These are phyloP conservation scores for Atlantisia rogersi DNA, from an alignment of 2,113 vertebrate species.

Conservation along the genomic window DNA sequence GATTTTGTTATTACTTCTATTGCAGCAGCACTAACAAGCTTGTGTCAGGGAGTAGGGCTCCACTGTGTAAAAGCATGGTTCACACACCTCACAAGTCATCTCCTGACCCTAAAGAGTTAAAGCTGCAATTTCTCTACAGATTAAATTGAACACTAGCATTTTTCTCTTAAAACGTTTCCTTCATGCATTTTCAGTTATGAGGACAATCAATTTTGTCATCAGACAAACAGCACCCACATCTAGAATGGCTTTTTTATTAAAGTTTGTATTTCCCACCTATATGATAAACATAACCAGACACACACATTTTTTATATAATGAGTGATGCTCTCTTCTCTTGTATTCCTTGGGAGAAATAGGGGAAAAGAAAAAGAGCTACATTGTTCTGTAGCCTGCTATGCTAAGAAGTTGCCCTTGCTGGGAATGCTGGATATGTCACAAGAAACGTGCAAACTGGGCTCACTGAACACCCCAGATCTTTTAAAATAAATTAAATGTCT, in stretches of 20 bases:
- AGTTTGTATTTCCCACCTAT: slow-evolving; percentile 3
- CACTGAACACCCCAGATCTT: slow-evolving; percentile 32
- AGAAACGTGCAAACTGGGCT: slow-evolving; percentile 36
- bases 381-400: slow-evolving; percentile 25
- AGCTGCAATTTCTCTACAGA: background rate
- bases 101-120: slow-evolving; percentile 24
- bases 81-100: background rate
- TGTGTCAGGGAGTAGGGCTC: background rate
- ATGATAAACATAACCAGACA: background rate
- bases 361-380: slow-evolving; percentile 36
- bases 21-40: slow-evolving; percentile 5
- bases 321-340: slow-evolving; percentile 18
- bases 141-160: background rate
- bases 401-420: slow-evolving; percentile 45
- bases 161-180: slow-evolving; percentile 1
- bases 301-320: slow-evolving; percentile 15
- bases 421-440: background rate
- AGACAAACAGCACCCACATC: background rate
- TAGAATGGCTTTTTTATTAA: background rate
- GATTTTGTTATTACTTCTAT: slow-evolving; percentile 39
- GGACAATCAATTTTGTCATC: background rate
- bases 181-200: background rate
- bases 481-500: slow-evolving; percentile 61
- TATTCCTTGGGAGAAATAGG: slow-evolving; percentile 24
- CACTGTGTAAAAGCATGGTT: background rate